Conservation (phyloP, 64 coral and sea anemone genomes). For the Porites lutea region DNA sequence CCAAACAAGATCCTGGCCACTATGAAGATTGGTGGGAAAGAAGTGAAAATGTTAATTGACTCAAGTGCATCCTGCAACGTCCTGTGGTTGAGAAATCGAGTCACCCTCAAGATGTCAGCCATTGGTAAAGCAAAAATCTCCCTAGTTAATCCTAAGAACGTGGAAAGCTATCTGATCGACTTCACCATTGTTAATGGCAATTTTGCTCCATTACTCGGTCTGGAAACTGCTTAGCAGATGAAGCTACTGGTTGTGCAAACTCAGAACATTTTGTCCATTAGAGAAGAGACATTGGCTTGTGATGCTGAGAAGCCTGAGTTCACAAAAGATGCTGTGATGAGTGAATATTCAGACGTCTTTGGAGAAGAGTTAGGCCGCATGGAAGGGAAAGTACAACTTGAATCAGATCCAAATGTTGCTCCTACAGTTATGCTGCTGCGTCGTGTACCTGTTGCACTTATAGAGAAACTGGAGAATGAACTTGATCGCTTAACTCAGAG, state of each 20-base stretch:
- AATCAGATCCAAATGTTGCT: too few relatives aligned
- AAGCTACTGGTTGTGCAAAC: not conserved
- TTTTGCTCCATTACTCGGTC: not conserved
- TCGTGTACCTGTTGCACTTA: not conserved
- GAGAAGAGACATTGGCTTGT: too few relatives aligned
- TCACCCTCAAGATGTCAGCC: conserved; percentile 8
- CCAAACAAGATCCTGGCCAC: too few relatives aligned
- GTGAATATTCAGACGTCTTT: conserved; percentile 28
- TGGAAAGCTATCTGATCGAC: too few relatives aligned
- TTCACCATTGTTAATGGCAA: too few relatives aligned
- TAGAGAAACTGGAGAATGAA: not conserved
- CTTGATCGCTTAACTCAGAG: not conserved
- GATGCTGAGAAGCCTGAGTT: not conserved
- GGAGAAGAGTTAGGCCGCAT: not conserved
- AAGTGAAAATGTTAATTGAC: too few relatives aligned
- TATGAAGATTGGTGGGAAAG: too few relatives aligned
- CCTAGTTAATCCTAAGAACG: not conserved
- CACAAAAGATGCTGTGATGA: conserved; percentile 7
- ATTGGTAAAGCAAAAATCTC: not conserved
- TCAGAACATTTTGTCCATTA: too few relatives aligned
- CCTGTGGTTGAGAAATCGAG: conserved; percentile 8
- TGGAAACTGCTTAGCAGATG: not conserved
- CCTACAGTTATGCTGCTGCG: not conserved
- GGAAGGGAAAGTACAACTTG: not conserved
- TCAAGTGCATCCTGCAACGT: too few relatives aligned